Evolutionary conservation across 2,888 invertebrate genomes (phyloP).

Genomic region (Keiferia lycopersicella): DNA sequence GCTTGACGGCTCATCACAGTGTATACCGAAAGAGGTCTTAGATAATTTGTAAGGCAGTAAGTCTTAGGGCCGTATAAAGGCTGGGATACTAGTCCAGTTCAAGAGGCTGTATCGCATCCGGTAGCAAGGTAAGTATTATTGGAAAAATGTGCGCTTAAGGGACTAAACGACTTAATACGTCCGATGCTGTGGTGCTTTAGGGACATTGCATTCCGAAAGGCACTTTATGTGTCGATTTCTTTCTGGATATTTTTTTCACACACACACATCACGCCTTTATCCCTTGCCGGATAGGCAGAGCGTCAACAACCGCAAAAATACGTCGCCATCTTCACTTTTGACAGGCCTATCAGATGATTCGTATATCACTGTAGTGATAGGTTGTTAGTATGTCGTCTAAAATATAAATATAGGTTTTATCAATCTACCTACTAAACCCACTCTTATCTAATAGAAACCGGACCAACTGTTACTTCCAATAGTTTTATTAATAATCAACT

Average conservation of each 20-base stretch:
- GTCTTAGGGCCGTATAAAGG: conserved; percentile 28
- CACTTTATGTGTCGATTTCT: neutral
- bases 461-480: neutral
- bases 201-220: neutral
- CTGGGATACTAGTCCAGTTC: conserved; percentile 27
- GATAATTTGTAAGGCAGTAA: neutral
- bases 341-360: too few relatives aligned
- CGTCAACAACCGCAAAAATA: too few relatives aligned
- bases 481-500: neutral
- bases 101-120: conserved; percentile 33
- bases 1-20: neutral
- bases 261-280: too few relatives aligned
- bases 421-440: neutral
- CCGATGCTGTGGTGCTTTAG: neutral
- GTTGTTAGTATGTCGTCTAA: too few relatives aligned
- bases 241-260: too few relatives aligned
- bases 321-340: too few relatives aligned
- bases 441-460: neutral
- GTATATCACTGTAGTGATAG: too few relatives aligned
- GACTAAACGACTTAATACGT: conserved; percentile 14
- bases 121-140: conserved; percentile 29
- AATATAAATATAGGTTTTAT: too few relatives aligned
- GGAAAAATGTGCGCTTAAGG: conserved; percentile 25
- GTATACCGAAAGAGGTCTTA: neutral
- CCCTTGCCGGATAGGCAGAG: too few relatives aligned